Percentiles rank a stretch among this genome's conserved stretches.
Evolutionary conservation across 2,113 vertebrate genomes (phyloP).

Genomic region (Terrapene triunguis): DNA sequence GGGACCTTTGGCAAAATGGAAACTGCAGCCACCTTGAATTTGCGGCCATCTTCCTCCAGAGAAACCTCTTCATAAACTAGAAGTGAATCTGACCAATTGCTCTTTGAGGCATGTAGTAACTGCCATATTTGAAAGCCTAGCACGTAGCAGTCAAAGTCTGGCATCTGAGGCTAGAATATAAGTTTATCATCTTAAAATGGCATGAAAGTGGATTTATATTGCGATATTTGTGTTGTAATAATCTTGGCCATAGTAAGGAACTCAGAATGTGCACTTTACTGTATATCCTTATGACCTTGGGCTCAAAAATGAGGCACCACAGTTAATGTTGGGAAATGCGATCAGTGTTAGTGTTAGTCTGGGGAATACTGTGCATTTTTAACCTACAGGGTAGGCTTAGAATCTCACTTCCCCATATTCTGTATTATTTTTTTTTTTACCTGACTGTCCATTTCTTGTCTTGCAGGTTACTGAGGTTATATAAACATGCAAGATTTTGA

Average conservation of each 20-base stretch:
- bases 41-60: background rate
- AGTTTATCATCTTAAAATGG: constrained; percentile 56
- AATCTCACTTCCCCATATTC: rapidly evolving
- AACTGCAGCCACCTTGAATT: background rate
- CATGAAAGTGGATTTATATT: constrained; percentile 52
- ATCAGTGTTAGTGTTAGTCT: background rate
- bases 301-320: constrained; percentile 47
- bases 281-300: constrained; percentile 52
- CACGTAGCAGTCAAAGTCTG: background rate
- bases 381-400: background rate
- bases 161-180: constrained; percentile 18
- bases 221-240: constrained; percentile 55
- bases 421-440: constrained; percentile 27
- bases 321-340: constrained; percentile 61
- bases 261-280: constrained; percentile 62
- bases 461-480: constrained; percentile 46
- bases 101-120: background rate
- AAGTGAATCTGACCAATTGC: background rate
- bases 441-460: constrained; percentile 49
- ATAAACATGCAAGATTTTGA: constrained; percentile 58
- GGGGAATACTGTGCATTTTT: constrained; percentile 53
- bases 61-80: background rate
- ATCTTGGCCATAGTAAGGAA: constrained; percentile 40
- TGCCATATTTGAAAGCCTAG: background rate
- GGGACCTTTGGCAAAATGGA: background rate